Base-by-base conservation (phyloP, 2,113 vertebrate species). In the Cyrtonyx montezumae region DNA sequence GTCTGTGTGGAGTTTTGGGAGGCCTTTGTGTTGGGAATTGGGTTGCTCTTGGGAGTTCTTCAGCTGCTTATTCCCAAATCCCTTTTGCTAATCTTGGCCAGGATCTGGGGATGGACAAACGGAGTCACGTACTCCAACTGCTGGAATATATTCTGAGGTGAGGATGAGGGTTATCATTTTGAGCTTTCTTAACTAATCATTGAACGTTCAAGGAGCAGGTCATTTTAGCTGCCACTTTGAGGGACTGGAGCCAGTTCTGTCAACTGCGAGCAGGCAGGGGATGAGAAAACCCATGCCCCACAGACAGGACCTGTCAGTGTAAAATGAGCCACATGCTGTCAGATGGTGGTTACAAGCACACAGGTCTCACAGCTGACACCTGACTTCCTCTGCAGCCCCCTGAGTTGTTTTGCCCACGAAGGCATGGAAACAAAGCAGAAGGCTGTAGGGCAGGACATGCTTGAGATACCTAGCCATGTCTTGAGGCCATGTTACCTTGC, bases 401-500 rank as follows among this genome's bases (percentile, higher is more conserved):
- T 25, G 86, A 34, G 87, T 15, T 42, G 32, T 1, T 42, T 23
- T 66, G n/a, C 16, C 43, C 37, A 3, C 4, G 14, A 58, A 75
- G 51, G 45, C 56, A 62, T 17, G 56, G 69, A 88, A 71, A 71
- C 34, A 56, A 69, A 89, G 23, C 30, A 18, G 42, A 13, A 53
- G 79, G 49, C 0, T 2, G 40, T 51, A 58, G 83, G 58, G 63
- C 1, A 2, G 59, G 62, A 83, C 65, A 81, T 63, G 42, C 18
- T 13, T 0, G 1, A 66, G 89, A 62, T 84, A 65, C 37, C 16
- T 19, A 30, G 45, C 23, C 0, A 0, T 80, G 92, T 92, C 69
- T 87, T 81, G 62, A 70, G 75, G 66, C 66, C 11, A 2, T 6
- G 12, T 69, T 81, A 79, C 77, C 66, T 88, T 2, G 0, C 6